These are phyloP conservation scores for Macrotis lagotis DNA, from an alignment of 2,113 vertebrate genomes.

Conservation along the genomic window DNA sequence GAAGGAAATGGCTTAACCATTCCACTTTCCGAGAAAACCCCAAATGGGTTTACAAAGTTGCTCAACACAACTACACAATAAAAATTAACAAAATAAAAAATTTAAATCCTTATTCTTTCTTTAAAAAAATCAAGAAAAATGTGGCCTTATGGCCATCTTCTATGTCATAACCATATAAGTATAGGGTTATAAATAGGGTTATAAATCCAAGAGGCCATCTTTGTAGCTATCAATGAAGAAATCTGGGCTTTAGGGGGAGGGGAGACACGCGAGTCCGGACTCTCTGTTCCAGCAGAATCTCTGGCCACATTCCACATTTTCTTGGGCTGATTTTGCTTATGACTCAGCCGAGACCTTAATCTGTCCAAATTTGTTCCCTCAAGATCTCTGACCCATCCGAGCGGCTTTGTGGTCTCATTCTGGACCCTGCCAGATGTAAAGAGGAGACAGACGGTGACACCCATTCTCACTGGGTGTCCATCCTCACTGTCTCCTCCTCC, in stretches of 20 bases:
- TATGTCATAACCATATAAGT: no score
- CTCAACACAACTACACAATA: background rate
- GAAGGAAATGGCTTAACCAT: background rate
- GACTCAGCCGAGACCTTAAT: background rate
- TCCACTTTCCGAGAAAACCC: background rate
- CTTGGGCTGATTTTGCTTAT: background rate
- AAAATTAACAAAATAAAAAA: background rate
- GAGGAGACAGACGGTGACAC: background rate
- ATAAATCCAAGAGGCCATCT: background rate
- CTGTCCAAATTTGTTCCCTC: conserved; percentile 27
- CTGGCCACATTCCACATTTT: background rate
- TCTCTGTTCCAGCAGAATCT: background rate
- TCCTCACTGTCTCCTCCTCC: background rate
- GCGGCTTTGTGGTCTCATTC: conserved; percentile 38
- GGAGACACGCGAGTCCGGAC: background rate
- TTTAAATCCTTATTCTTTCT: background rate
- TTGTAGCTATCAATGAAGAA: background rate
- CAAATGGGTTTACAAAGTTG: background rate
- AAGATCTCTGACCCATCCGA: background rate
- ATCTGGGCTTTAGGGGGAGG: background rate
- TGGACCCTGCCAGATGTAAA: conserved; percentile 32
- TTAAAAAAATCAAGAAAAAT: background rate
- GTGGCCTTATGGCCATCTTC: background rate
- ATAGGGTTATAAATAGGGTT: no score
- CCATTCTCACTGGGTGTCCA: background rate